These are phyloP conservation scores for Brenthis daphne DNA, from an alignment of 2,888 invertebrate species.

Conservation along the genomic window DNA sequence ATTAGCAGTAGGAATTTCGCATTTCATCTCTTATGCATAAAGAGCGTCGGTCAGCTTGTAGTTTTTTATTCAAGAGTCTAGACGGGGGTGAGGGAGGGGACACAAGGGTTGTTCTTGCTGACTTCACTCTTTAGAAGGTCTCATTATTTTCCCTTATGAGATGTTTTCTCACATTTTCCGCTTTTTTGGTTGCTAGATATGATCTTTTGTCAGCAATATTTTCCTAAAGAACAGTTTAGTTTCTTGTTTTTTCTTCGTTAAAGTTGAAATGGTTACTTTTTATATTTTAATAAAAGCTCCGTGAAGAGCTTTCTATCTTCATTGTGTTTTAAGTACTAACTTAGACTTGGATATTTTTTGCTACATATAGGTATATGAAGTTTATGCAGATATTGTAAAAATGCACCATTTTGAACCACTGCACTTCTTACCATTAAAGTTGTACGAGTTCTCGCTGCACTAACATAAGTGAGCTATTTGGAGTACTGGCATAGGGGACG, in stretches of 20 bases:
- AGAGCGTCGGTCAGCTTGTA: conserved; percentile 43
- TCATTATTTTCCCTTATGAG: conserved; percentile 37
- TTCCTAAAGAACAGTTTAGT: conserved; percentile 6
- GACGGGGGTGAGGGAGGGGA: conserved; percentile 47
- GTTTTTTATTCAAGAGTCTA: conserved; percentile 56
- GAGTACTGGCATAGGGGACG: conserved; percentile 10
- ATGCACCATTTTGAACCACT: background rate
- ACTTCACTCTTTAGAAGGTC: conserved; percentile 37
- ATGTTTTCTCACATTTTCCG: conserved; percentile 37
- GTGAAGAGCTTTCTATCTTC: background rate
- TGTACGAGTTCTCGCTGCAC: background rate
- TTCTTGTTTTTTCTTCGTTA: background rate
- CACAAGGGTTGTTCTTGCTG: conserved; percentile 35
- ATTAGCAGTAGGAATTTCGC: conserved; percentile 25
- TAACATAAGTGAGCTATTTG: conserved; percentile 19
- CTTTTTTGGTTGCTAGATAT: conserved; percentile 27
- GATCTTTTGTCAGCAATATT: conserved; percentile 30
- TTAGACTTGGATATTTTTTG: too few relatives aligned
- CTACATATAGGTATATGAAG: too few relatives aligned
- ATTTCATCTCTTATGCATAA: conserved; percentile 35
- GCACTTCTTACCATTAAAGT: conserved; percentile 5
- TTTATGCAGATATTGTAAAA: background rate
- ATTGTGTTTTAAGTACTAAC: too few relatives aligned
- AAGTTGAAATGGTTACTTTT: background rate
- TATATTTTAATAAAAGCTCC: background rate